Evolutionary conservation across 2,797 vertebrate genomes (phyloP).

Genomic region (Oreortyx pictus): DNA sequence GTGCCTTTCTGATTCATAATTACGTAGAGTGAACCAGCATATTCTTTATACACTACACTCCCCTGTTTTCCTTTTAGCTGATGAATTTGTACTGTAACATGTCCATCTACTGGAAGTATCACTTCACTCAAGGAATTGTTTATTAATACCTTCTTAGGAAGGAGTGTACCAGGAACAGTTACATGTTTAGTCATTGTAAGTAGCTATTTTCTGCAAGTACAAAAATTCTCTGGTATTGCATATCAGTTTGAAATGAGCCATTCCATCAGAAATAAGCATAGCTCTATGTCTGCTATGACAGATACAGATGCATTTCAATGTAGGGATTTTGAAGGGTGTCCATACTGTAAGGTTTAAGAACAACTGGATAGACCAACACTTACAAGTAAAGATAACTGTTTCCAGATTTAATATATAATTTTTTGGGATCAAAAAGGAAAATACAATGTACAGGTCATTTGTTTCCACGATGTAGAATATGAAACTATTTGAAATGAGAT

Average conservation of each 20-base stretch:
- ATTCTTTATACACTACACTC: constrained; percentile 9
- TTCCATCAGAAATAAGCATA: constrained; percentile 21
- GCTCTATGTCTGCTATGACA: background rate
- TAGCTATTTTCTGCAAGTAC: constrained; percentile 51
- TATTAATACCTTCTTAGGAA: constrained; percentile 25
- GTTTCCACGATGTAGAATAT: background rate
- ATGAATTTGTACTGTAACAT: constrained; percentile 37
- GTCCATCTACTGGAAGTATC: background rate
- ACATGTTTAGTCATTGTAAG: constrained; percentile 47
- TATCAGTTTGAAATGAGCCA: constrained; percentile 8
- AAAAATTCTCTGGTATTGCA: background rate
- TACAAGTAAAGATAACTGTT: background rate
- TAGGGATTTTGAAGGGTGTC: background rate
- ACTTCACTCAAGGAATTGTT: background rate
- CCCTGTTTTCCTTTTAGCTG: constrained; percentile 12
- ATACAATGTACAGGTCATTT: background rate
- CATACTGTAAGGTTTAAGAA: background rate
- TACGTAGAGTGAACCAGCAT: background rate
- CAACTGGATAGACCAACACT: background rate
- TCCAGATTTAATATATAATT: background rate
- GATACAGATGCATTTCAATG: background rate
- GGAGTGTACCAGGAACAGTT: background rate
- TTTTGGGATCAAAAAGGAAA: fast-evolving
- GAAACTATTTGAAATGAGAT: background rate
- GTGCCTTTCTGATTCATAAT: background rate